Conservation (phyloP, 2,888 invertebrate genomes). For the Drosophila ochracea region DNA sequence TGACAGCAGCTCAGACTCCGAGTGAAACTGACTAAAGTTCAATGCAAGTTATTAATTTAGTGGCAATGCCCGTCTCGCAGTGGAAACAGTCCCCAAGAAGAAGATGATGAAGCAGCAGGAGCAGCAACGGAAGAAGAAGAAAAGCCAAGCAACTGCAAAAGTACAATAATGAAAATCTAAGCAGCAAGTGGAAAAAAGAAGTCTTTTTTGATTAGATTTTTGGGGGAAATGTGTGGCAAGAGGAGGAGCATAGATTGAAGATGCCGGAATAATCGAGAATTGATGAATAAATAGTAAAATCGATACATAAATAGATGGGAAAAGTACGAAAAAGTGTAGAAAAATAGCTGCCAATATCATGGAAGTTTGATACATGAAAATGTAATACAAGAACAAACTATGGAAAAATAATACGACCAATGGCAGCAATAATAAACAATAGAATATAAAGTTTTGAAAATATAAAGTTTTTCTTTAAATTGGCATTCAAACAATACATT, state of each 20-base stretch:
- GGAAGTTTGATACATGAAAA: not conserved
- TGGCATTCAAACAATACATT: no score
- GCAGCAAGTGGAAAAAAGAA: not conserved
- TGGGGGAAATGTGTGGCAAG: not conserved
- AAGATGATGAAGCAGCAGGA: not conserved
- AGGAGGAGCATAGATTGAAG: not conserved
- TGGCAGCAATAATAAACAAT: not conserved
- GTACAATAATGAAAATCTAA: constrained; percentile 6
- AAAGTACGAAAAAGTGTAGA: not conserved
- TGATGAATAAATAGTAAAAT: not conserved
- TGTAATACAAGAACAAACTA: not conserved
- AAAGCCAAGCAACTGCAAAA: not conserved
- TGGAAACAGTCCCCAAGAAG: not conserved
- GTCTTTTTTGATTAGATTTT: not conserved
- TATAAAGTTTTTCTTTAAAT: no score
- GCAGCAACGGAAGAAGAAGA: not conserved
- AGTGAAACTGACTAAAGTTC: constrained; percentile 27
- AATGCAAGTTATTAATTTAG: constrained; percentile 45
- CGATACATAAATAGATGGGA: not conserved
- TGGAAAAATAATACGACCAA: not conserved
- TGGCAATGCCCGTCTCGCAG: constrained; percentile 6
- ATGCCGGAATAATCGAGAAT: not conserved
- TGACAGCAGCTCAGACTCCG: constrained; percentile 27
- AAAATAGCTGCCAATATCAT: not conserved
- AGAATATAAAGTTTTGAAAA: no score